Evolutionary conservation across 2,113 vertebrate species (phyloP), one percentile per base, ranked within the genome.

Genomic region (Greenwoodochromis staneri): DNA sequence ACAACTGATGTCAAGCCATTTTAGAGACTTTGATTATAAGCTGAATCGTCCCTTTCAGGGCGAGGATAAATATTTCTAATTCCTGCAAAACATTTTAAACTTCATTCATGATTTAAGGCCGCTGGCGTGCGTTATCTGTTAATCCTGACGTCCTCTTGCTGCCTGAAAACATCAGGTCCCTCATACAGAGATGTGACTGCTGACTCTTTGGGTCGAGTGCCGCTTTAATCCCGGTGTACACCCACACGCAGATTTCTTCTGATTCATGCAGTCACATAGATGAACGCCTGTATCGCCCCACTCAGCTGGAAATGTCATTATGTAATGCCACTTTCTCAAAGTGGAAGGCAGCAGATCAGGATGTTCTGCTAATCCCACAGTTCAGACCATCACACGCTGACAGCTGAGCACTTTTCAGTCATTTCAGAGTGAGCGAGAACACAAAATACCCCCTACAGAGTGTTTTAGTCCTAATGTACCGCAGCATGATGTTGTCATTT

Each of bases 281-380:
- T 84, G 8, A 81, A n/a, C 34, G 51, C 59, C 49, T 49, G 17
- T 29, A 11, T 29, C 16, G 2, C 80, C 27, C 17, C 66, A 13
- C 66, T 82, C 24, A 84, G 51, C 71, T 88, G 69, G n/a, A 31
- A 82, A n/a, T 45, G 84, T 24, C 17, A 4, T 96, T 95, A 95
- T 85, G 82, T 94, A 96, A 95, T 69, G 45, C 88, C 94, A 95
- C 94, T 95, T 92, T 92, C 82, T 90, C 92, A 94, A 90, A 95
- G 81, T 90, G 82, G 76, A 83, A 89, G 71, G 69, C 88, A 93
- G 80, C 93, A 94, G 92, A 95, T 95, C 88, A 91, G 91, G 80
- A 91, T 94, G 49, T 90, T 76, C 84, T 86, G 69, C 53, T 96
- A 94, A 96, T 96, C 94, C 93, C 47, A 38, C 7, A 9, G 69